A percentile compares a stretch with the other conserved stretches of the same genome.
phyloP scores from a whole-genome alignment of 2,797 vertebrate species.

The Notamacropus eugenii region DNA sequence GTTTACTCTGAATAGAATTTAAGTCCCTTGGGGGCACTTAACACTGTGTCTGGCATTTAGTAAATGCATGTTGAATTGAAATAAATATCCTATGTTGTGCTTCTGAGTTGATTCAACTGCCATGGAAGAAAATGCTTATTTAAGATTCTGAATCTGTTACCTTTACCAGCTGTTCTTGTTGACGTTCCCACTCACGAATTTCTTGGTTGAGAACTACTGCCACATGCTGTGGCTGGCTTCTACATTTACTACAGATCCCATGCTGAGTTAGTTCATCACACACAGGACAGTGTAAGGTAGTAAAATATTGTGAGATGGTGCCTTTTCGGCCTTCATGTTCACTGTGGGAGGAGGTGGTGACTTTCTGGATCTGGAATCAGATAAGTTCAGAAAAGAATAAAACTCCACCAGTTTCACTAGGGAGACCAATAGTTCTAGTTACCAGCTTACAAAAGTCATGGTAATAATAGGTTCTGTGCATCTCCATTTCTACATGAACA shows the following conservation, averaged over 20 bases:
- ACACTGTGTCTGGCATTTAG: not conserved
- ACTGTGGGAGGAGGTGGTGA: constrained; percentile 82
- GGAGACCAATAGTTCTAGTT: not conserved
- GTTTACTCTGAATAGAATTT: not conserved
- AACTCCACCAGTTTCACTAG: not conserved
- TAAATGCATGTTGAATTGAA: not conserved
- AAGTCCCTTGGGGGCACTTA: not conserved
- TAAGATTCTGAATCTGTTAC: constrained; percentile 79
- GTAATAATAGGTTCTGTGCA: not conserved
- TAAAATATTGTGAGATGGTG: constrained; percentile 98
- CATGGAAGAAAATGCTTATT: not conserved
- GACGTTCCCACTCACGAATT: constrained; percentile 91
- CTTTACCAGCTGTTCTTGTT: constrained; percentile 94
- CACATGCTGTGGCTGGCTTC: constrained; percentile 93
- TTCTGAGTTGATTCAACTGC: not conserved
- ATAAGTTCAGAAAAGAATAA: constrained; percentile 51
- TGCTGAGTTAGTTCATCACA: constrained; percentile 97
- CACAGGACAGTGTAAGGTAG: constrained; percentile 95
- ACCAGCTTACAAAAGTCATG: not conserved
- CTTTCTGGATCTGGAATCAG: constrained; percentile 91
- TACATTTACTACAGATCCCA: constrained; percentile 93
- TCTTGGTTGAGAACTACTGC: constrained; percentile 93
- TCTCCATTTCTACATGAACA: not conserved
- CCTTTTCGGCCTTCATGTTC: constrained; percentile 91
- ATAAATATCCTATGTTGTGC: not conserved